Evolutionary conservation across 2,888 invertebrate species (phyloP).

Genomic region (Mamestra brassicae): DNA sequence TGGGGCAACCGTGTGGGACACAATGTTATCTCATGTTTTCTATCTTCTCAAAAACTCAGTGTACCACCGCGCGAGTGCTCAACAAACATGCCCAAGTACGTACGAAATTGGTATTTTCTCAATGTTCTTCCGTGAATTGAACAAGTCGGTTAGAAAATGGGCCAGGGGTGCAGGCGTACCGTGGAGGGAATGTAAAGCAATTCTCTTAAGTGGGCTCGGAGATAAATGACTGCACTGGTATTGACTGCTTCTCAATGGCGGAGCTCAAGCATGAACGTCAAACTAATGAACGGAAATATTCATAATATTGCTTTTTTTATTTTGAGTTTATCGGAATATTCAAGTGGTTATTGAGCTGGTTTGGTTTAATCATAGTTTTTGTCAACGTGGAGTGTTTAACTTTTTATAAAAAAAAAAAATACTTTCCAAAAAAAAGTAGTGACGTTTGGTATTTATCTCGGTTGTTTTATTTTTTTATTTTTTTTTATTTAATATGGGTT

Average conservation of each 20-base stretch:
- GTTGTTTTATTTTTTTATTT: too few relatives aligned
- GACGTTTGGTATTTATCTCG: too few relatives aligned
- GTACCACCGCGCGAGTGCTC: not conserved
- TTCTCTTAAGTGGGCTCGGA: conserved; percentile 36
- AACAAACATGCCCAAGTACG: not conserved
- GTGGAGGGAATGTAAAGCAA: conserved; percentile 41
- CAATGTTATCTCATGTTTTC: too few relatives aligned
- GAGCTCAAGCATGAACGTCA: not conserved
- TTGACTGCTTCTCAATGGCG: conserved; percentile 21
- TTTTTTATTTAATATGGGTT: too few relatives aligned
- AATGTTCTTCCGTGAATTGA: conserved; percentile 27
- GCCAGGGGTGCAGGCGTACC: conserved; percentile 13
- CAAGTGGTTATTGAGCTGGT: too few relatives aligned
- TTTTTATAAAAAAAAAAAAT: too few relatives aligned
- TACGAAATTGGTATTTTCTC: conserved; percentile 24
- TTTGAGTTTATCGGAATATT: not conserved
- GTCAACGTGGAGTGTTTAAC: too few relatives aligned
- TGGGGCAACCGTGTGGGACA: too few relatives aligned
- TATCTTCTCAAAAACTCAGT: not conserved
- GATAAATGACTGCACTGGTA: conserved; percentile 44
- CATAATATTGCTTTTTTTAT: not conserved
- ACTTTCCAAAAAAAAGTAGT: too few relatives aligned
- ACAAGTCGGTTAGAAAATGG: conserved; percentile 29
- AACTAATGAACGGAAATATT: conserved; percentile 8
- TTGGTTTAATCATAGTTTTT: too few relatives aligned